Conservation (phyloP, 1,140 invertebrate species). For the Anastrepha ludens region DNA sequence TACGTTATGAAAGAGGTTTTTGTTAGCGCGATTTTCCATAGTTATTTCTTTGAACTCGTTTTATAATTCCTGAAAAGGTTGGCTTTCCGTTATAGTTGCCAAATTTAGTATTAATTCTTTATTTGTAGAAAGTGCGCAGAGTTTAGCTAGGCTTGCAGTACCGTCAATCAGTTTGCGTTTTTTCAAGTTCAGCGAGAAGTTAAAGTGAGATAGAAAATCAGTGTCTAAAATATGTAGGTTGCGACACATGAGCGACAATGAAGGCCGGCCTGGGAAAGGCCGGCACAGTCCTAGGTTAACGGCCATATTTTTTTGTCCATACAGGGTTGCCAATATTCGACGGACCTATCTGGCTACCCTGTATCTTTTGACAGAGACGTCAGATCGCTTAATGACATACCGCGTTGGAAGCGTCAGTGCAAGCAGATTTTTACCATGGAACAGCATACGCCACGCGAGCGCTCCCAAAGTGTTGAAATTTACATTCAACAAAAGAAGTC, state of each 20-base stretch:
- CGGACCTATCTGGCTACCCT: too few species aligned
- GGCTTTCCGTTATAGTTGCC: neutral
- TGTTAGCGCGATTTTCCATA: neutral
- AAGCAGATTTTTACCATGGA: too few species aligned
- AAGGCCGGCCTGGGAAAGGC: constrained; percentile 49
- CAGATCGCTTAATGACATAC: too few species aligned
- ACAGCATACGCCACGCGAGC: too few species aligned
- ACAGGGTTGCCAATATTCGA: too few species aligned
- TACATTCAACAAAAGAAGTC: too few species aligned
- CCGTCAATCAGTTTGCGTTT: neutral
- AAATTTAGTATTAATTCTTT: neutral
- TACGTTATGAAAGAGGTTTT: neutral
- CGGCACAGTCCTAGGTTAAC: neutral
- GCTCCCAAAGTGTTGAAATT: too few species aligned
- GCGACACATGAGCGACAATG: constrained; percentile 12
- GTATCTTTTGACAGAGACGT: too few species aligned
- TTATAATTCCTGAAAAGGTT: neutral
- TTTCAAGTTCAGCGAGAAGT: constrained; percentile 39
- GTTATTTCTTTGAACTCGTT: constrained; percentile 3
- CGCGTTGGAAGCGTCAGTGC: too few species aligned
- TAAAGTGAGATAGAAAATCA: constrained; percentile 53
- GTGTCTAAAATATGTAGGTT: constrained; percentile 49
- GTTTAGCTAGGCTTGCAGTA: neutral
- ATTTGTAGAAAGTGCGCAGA: neutral
- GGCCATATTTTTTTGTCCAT: constrained; percentile 2